Percentiles rank a stretch among this genome's conserved stretches.
These are phyloP conservation scores for Anastatus disparis DNA, from an alignment of 1,140 invertebrate species.

Conservation along the genomic window DNA sequence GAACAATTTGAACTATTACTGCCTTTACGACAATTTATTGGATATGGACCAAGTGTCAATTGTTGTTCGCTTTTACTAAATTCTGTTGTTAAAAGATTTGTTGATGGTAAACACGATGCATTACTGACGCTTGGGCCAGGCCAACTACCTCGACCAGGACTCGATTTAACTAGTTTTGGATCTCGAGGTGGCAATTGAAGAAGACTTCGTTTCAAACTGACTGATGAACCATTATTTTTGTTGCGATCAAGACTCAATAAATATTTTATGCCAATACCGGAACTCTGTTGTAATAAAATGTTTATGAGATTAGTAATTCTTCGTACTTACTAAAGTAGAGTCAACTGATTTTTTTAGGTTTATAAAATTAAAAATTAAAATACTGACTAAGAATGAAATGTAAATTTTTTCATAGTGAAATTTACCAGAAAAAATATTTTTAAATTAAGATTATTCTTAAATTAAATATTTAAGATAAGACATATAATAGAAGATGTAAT, in stretches of 20 bases:
- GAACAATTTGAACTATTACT: constrained; percentile 59
- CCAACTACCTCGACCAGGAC: constrained; percentile 82
- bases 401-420: too few relatives aligned
- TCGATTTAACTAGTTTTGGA: constrained; percentile 79
- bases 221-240: constrained; percentile 57
- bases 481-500: too few relatives aligned
- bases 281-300: too few relatives aligned
- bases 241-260: constrained; percentile 62
- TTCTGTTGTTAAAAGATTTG: constrained; percentile 72
- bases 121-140: constrained; percentile 78
- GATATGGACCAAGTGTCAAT: constrained; percentile 61
- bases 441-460: too few relatives aligned
- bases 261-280: constrained; percentile 63
- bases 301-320: too few relatives aligned
- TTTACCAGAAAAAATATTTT: too few relatives aligned
- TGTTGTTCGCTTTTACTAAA: constrained; percentile 88
- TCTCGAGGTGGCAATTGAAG: constrained; percentile 79
- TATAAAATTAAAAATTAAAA: too few relatives aligned
- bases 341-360: too few relatives aligned
- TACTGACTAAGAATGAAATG: too few relatives aligned
- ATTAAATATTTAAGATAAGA: too few relatives aligned
- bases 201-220: constrained; percentile 68
- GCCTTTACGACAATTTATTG: constrained; percentile 57
- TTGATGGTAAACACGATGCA: constrained; percentile 45
- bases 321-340: too few relatives aligned